Percentiles rank a stretch among this genome's conserved stretches.
Conservation (phyloP, 2,888 invertebrate genomes). For the Sphaerophoria rueppellii region DNA sequence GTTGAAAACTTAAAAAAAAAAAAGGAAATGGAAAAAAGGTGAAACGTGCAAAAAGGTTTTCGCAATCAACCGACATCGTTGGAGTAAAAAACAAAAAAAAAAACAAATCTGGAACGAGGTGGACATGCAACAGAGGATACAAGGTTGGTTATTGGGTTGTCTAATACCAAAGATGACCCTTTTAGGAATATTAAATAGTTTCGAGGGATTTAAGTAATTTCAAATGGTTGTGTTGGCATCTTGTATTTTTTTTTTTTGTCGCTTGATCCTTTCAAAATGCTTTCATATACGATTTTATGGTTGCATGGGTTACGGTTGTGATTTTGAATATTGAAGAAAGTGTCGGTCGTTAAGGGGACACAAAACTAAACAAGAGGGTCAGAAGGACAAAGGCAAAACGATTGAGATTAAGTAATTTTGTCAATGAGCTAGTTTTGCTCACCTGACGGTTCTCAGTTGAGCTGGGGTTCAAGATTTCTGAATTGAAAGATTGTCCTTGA, state of each 20-base stretch:
- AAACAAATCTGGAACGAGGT: background rate
- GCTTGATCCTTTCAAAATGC: background rate
- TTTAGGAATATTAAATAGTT: conserved; percentile 72
- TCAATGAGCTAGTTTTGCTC: too few species aligned
- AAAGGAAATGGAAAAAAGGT: conserved; percentile 38
- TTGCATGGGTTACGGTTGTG: conserved; percentile 27
- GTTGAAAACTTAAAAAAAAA: conserved; percentile 64
- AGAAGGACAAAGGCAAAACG: too few species aligned
- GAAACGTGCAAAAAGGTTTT: conserved; percentile 69
- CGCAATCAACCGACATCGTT: conserved; percentile 49
- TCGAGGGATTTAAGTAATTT: conserved; percentile 63
- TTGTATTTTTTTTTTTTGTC: background rate
- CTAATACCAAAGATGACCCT: conserved; percentile 61
- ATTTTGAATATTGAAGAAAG: conserved; percentile 32
- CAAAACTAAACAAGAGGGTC: background rate
- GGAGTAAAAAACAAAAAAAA: background rate
- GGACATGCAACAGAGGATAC: conserved; percentile 17
- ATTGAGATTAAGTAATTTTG: too few species aligned
- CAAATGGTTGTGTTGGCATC: conserved; percentile 57
- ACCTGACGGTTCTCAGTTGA: too few species aligned
- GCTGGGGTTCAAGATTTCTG: too few species aligned
- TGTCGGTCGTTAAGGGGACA: background rate
- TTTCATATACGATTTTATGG: conserved; percentile 30
- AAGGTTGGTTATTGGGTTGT: background rate
- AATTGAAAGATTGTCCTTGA: too few species aligned